These are phyloP conservation scores for Nomada flava DNA, from an alignment of 2,888 invertebrate species.

Conservation along the genomic window DNA sequence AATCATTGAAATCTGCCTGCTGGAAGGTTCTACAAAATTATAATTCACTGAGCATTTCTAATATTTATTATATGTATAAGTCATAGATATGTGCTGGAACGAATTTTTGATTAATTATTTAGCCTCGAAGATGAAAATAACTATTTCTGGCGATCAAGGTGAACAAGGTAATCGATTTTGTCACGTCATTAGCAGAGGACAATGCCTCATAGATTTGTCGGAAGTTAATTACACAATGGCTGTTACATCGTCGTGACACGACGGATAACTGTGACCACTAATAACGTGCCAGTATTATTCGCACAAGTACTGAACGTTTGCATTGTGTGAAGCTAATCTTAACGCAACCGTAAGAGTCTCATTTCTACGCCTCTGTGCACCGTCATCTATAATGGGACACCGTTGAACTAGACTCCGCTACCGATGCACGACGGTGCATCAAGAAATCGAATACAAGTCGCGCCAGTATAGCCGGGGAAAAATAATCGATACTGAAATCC, in stretches of 20 bases:
- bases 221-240: neutral
- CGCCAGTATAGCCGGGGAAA: slow-evolving; percentile 6
- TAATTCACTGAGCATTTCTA: neutral
- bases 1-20: neutral
- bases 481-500: slow-evolving; percentile 30
- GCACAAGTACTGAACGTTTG: neutral
- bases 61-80: neutral
- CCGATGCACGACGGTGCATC: slow-evolving; percentile 56
- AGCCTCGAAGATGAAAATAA: too few relatives aligned
- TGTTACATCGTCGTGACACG: neutral
- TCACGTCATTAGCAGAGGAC: too few relatives aligned
- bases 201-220: neutral
- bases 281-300: neutral
- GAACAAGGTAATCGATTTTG: too few relatives aligned
- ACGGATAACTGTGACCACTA: too few relatives aligned
- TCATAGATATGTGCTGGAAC: too few relatives aligned
- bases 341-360: neutral
- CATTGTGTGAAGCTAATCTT: neutral
- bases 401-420: slow-evolving; percentile 63
- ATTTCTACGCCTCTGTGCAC: slow-evolving; percentile 72
- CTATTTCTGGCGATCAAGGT: too few relatives aligned
- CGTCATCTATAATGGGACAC: slow-evolving; percentile 77
- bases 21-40: neutral
- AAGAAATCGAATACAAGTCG: slow-evolving; percentile 53
- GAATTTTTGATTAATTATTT: too few relatives aligned